phyloP scores from a whole-genome alignment of 2,113 vertebrate species.

The Xenus cinereus region DNA sequence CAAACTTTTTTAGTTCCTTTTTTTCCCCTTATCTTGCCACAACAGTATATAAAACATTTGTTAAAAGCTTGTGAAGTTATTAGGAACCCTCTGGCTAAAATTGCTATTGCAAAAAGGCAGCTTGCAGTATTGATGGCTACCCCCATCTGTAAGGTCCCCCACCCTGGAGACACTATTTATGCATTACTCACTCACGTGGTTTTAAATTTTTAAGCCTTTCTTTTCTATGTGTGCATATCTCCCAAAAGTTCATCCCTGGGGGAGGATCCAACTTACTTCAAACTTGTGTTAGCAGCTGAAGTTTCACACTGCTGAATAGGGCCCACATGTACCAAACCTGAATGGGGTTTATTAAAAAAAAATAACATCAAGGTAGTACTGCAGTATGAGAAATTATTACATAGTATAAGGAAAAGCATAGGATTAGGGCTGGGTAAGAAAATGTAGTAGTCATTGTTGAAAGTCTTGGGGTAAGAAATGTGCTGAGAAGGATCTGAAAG shows the following conservation, averaged over 20 bases:
- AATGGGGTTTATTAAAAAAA: neutral
- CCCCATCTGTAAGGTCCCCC: neutral
- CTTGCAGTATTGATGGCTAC: neutral
- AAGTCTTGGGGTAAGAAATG: neutral
- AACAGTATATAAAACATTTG: neutral
- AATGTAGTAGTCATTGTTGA: neutral
- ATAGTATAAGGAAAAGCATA: neutral
- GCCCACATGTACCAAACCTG: neutral
- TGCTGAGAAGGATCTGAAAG: neutral
- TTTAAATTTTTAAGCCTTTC: neutral
- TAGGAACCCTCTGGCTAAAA: neutral
- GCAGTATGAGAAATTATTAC: neutral
- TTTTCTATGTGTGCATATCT: neutral
- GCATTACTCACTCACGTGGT: neutral
- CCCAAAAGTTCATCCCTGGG: neutral
- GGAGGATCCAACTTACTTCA: neutral
- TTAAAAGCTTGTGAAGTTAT: neutral
- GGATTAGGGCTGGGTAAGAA: neutral
- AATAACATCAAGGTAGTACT: neutral
- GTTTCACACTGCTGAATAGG: neutral
- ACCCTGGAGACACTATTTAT: neutral
- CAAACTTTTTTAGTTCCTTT: neutral
- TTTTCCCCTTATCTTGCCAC: neutral
- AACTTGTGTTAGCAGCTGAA: neutral
- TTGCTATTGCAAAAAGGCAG: neutral